Percentiles rank a stretch among this genome's conserved stretches.
These are phyloP conservation scores for Onychorhynchus coronatus DNA, from an alignment of 2,113 vertebrate genomes.

Conservation along the genomic window DNA sequence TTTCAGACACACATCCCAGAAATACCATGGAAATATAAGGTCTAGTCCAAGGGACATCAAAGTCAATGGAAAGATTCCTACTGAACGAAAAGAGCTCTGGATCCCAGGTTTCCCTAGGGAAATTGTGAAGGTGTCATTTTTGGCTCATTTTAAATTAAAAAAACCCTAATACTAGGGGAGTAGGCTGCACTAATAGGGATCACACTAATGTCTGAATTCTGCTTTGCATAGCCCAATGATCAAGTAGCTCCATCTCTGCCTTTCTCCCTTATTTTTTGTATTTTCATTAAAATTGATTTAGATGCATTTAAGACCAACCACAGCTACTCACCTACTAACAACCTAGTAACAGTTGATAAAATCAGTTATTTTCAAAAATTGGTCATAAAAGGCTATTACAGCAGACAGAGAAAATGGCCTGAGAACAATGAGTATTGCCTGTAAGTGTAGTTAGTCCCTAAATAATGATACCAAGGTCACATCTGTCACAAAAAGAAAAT, in stretches of 20 bases:
- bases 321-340: not conserved
- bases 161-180: not conserved
- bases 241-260: not conserved
- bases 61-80: slow-evolving; percentile 38
- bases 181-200: not conserved
- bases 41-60: slow-evolving; percentile 50
- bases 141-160: not conserved
- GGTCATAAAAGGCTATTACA: not conserved
- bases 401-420: not conserved
- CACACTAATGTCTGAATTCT: not conserved
- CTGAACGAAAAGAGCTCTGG: slow-evolving; percentile 4
- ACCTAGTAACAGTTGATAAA: not conserved
- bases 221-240: not conserved
- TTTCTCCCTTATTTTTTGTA: not conserved
- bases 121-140: not conserved
- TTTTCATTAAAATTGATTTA: not conserved
- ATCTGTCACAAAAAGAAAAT: not conserved
- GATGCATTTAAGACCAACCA: not conserved
- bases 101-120: slow-evolving; percentile 16
- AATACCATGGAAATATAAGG: slow-evolving; percentile 13
- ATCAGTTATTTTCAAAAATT: not conserved
- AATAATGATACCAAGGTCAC: not conserved
- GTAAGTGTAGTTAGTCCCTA: not conserved
- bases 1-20: slow-evolving; percentile 4
- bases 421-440: not conserved